Evolutionary conservation across 2,113 vertebrate species (phyloP).

Genomic region (Chunga burmeisteri): DNA sequence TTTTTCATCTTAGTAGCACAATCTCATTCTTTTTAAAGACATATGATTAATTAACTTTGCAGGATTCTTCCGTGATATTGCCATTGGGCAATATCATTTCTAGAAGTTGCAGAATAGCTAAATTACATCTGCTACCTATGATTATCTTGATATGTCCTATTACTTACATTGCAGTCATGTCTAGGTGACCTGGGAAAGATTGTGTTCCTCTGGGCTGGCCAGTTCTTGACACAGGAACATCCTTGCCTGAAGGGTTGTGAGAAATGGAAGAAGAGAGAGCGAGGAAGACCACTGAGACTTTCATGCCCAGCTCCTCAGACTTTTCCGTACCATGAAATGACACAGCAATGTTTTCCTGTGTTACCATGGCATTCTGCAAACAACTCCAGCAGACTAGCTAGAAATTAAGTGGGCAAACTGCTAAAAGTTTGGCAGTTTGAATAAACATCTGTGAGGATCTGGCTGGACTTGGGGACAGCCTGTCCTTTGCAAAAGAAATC

Average conservation of each 20-base stretch:
- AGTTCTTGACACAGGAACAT: neutral
- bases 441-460: conserved; percentile 9
- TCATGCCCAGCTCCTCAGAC: neutral
- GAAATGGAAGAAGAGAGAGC: neutral
- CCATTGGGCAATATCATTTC: neutral
- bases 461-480: neutral
- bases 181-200: neutral
- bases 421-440: conserved; percentile 15
- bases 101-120: neutral
- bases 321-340: neutral
- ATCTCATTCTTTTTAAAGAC: neutral
- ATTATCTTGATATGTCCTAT: neutral
- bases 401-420: conserved; percentile 38
- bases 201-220: neutral
- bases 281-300: neutral
- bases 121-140: neutral
- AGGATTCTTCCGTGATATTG: neutral
- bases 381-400: neutral
- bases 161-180: neutral
- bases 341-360: neutral
- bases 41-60: neutral
- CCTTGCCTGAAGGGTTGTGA: neutral
- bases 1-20: neutral
- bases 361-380: conserved; percentile 32
- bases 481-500: conserved; percentile 33